phyloP scores from a whole-genome alignment of 2,888 invertebrate genomes.

The Pseudeuparius sepicola region DNA sequence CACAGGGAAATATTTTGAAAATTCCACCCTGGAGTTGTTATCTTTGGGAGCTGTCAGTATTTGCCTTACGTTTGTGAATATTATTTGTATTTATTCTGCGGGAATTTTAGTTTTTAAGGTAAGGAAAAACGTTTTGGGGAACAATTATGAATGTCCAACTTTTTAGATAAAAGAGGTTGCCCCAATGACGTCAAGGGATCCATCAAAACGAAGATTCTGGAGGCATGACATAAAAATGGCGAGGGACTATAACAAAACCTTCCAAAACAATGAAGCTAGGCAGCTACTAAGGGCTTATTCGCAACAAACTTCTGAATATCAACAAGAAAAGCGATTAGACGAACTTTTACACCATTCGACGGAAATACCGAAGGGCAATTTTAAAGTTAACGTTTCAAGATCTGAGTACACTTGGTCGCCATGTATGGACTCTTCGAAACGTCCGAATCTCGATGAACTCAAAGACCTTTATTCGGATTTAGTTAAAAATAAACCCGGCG shows the following conservation, averaged over 20 bases:
- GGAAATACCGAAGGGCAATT: constrained; percentile 24
- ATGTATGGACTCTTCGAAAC: constrained; percentile 17
- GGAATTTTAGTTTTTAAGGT: constrained; percentile 63
- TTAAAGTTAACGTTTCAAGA: constrained; percentile 20
- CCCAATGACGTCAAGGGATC: constrained; percentile 42
- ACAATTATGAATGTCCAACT: too few relatives aligned
- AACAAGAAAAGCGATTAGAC: constrained; percentile 19
- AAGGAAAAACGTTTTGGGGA: too few relatives aligned
- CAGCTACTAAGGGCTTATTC: constrained; percentile 30
- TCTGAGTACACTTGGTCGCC: constrained; percentile 32
- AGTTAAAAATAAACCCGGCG: constrained; percentile 6
- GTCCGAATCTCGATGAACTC: background rate
- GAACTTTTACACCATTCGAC: constrained; percentile 27
- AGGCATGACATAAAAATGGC: constrained; percentile 52
- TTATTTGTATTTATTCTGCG: constrained; percentile 59
- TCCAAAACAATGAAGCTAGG: constrained; percentile 31
- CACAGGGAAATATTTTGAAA: constrained; percentile 46
- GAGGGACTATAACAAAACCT: constrained; percentile 44
- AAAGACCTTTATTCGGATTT: constrained; percentile 3
- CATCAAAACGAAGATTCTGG: constrained; percentile 45
- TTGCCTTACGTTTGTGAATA: constrained; percentile 62
- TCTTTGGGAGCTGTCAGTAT: constrained; percentile 59
- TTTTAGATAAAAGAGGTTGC: constrained; percentile 51
- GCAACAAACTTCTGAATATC: constrained; percentile 33
- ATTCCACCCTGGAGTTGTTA: constrained; percentile 51